Evolutionary conservation across 2,113 vertebrate species (phyloP).

Genomic region (Vidua macroura): DNA sequence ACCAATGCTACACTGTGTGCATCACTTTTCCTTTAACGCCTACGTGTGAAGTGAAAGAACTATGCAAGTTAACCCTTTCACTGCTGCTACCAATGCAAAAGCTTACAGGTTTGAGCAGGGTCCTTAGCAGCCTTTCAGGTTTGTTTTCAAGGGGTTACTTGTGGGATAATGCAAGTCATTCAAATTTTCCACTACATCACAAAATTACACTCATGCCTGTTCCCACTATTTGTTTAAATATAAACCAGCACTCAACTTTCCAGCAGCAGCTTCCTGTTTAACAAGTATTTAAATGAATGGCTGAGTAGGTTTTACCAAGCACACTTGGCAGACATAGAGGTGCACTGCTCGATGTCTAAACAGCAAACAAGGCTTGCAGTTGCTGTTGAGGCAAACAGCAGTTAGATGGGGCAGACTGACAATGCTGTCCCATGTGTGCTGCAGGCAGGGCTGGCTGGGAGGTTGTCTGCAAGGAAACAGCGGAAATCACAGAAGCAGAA

Average conservation of each 20-base stretch:
- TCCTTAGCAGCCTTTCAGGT: not conserved
- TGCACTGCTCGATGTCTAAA: accelerated
- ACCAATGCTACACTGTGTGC: not conserved
- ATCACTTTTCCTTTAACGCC: constrained; percentile 24
- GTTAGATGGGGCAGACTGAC: not conserved
- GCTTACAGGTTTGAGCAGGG: not conserved
- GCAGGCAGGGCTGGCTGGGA: not conserved
- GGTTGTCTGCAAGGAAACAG: not conserved
- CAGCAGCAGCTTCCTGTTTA: constrained; percentile 46
- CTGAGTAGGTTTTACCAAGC: not conserved
- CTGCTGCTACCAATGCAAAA: not conserved
- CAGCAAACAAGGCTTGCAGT: not conserved
- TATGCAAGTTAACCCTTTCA: not conserved
- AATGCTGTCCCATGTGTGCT: accelerated
- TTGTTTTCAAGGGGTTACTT: constrained; percentile 1
- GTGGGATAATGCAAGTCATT: not conserved
- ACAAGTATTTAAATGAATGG: constrained; percentile 31
- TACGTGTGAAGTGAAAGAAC: not conserved
- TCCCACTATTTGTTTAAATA: constrained; percentile 34
- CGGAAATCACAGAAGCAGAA: not conserved
- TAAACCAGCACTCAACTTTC: not conserved
- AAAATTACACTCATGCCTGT: not conserved
- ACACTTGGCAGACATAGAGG: not conserved
- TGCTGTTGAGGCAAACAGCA: not conserved
- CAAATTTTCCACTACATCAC: constrained; percentile 1